Percentiles rank a stretch among this genome's conserved stretches.
These are phyloP conservation scores for Cryptops parisi DNA, from an alignment of 2,888 invertebrate species.

Conservation along the genomic window DNA sequence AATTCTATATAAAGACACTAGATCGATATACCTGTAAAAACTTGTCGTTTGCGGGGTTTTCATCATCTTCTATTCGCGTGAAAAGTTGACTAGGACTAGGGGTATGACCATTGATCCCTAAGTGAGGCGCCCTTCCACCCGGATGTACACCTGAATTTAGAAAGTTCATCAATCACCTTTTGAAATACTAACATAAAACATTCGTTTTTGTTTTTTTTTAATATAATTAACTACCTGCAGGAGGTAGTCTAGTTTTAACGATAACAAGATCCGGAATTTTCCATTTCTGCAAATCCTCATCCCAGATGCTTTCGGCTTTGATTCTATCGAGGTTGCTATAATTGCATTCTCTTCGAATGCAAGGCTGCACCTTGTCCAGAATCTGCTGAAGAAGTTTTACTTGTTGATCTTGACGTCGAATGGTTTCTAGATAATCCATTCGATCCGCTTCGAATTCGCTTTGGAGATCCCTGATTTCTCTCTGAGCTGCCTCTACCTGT, in stretches of 20 bases:
- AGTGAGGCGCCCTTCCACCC: constrained; percentile 19
- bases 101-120: neutral
- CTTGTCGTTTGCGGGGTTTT: constrained; percentile 27
- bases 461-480: constrained; percentile 60
- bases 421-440: constrained; percentile 67
- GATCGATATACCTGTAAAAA: constrained; percentile 29
- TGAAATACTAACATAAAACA: neutral
- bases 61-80: constrained; percentile 14
- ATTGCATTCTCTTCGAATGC: constrained; percentile 55
- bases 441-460: constrained; percentile 66
- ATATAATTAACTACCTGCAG: constrained; percentile 37
- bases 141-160: constrained; percentile 20
- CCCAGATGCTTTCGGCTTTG: constrained; percentile 52
- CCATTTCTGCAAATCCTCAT: constrained; percentile 56
- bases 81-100: constrained; percentile 13
- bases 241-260: constrained; percentile 51
- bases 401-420: constrained; percentile 54
- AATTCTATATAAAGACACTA: too few species aligned
- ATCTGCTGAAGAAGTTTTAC: constrained; percentile 49
- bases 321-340: constrained; percentile 56
- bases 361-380: constrained; percentile 49
- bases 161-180: neutral
- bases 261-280: constrained; percentile 50
- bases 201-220: neutral
- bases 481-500: constrained; percentile 47